Base-by-base conservation (phyloP, 1,140 invertebrate genomes). In the Eufriesea mexicana region DNA sequence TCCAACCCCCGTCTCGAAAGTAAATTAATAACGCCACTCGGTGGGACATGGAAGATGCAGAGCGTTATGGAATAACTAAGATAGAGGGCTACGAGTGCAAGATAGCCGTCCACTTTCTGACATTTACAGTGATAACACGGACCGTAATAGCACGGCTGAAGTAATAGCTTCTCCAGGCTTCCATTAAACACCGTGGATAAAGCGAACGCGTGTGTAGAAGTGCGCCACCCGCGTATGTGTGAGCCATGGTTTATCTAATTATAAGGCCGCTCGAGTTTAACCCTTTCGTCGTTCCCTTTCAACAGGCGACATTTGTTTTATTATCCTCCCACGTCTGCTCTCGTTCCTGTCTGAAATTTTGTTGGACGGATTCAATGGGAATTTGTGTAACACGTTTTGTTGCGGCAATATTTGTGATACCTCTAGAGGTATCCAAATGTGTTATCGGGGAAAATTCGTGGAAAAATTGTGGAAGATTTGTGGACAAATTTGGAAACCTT, bases 141-240 rank as follows among this genome's bases (percentile, higher is more conserved):
- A 6, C 28, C n/a, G 47, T 79, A 62, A 79, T 72, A 61, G 55
- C 49, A n/a, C 10, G 23, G 55, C 54, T 35, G 8, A 64, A 54
- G 78, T 80, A 80, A 80, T 80, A 73, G 78, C 77, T 49, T 61
- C 77, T 73, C 68, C 62, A 68, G 8, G 78, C 55, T 73, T 80
- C 70, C 78, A 80, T 80, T 80, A 80, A 62, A 72, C 68, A 51
- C 25, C 47, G 28, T 14, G 77, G 45, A 72, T 79, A 72, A 57
- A 79, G 64, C 35, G n/a, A 5, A 2, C n/a, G n/a, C 49, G 16
- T 23, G 23, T 64, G 47, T 18, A n/a, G 2, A 49, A 20, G 35
- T 20, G 28, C 42, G 0, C 20, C 16, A 14, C 18, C 25, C 20
- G 49, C 16, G 68, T 25, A 28, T 64, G 49, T 23, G 18, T 1